Evolutionary conservation across 2,888 invertebrate species (phyloP).

Genomic region (Catocala nupta): DNA sequence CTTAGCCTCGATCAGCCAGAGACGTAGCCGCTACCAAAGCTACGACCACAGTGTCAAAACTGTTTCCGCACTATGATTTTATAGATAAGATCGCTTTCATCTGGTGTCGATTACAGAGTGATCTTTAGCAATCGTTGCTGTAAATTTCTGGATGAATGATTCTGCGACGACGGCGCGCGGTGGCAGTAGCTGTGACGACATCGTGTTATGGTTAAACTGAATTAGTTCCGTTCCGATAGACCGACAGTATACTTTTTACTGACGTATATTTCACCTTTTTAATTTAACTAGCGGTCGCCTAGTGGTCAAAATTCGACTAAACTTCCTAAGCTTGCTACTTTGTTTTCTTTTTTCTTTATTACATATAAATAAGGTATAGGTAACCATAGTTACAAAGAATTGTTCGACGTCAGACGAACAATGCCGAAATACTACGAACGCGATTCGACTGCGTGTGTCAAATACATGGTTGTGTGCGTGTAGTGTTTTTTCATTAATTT

Average conservation of each 20-base stretch:
- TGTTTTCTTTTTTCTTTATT: no score
- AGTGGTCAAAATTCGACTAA: no score
- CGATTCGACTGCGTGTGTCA: no score
- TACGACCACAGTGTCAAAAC: constrained; percentile 74
- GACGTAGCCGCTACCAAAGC: constrained; percentile 60
- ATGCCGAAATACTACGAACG: no score
- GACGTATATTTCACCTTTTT: constrained; percentile 45
- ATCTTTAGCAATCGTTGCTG: constrained; percentile 83
- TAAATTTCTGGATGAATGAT: constrained; percentile 84
- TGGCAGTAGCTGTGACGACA: constrained; percentile 70
- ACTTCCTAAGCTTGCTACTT: no score
- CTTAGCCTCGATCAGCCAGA: constrained; percentile 53
- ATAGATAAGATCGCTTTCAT: constrained; percentile 84
- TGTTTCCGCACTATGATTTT: constrained; percentile 78
- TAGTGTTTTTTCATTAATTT: no score
- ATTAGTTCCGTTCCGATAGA: constrained; percentile 82
- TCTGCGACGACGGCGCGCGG: constrained; percentile 58
- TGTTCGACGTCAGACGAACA: no score
- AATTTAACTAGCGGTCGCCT: no score
- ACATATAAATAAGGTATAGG: no score
- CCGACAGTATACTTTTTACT: constrained; percentile 42
- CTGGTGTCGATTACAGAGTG: constrained; percentile 78
- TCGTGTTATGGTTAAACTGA: constrained; percentile 73
- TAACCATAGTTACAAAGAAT: no score
- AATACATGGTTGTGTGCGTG: no score